Evolutionary conservation across 2,113 vertebrate species (phyloP).

Genomic region (Scartelaos histophorus): DNA sequence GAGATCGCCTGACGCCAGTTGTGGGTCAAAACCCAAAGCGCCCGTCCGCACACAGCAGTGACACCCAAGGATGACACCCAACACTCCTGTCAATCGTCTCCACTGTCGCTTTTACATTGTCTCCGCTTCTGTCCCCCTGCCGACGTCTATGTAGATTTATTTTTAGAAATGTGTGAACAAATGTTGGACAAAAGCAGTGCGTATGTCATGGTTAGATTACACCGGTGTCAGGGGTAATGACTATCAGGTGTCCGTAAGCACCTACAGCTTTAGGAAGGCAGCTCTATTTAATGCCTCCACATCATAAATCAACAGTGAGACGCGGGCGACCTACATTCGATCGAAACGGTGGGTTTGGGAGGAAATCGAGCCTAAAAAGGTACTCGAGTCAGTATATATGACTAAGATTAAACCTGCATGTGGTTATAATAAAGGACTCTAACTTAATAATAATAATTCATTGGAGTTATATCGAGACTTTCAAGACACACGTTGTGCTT

Average conservation of each 20-base stretch:
- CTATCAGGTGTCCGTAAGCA: slow-evolving; percentile 2
- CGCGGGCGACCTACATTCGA: slow-evolving; percentile 5
- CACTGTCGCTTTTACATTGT: slow-evolving; percentile 10
- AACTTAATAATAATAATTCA: not conserved
- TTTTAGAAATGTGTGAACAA: slow-evolving; percentile 29
- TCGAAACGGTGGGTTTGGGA: not conserved
- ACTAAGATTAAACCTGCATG: not conserved
- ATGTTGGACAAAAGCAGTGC: not conserved
- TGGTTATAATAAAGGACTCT: not conserved
- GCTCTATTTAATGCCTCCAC: not conserved
- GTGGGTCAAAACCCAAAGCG: slow-evolving; percentile 40
- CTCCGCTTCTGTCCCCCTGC: slow-evolving; percentile 24
- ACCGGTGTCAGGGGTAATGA: slow-evolving; percentile 1
- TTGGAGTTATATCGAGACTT: too few relatives aligned
- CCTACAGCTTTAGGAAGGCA: slow-evolving; percentile 2
- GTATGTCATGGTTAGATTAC: slow-evolving; percentile 2
- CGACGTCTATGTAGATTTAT: not conserved
- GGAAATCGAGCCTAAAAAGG: not conserved
- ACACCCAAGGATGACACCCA: slow-evolving; percentile 37
- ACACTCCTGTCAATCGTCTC: slow-evolving; percentile 22
- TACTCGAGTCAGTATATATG: not conserved
- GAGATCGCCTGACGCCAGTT: slow-evolving; percentile 32
- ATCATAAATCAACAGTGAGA: slow-evolving; percentile 6
- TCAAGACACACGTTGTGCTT: too few relatives aligned
- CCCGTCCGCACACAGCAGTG: slow-evolving; percentile 1